These are phyloP conservation scores for Mixornis gularis DNA, from an alignment of 2,113 vertebrate species.

Conservation along the genomic window DNA sequence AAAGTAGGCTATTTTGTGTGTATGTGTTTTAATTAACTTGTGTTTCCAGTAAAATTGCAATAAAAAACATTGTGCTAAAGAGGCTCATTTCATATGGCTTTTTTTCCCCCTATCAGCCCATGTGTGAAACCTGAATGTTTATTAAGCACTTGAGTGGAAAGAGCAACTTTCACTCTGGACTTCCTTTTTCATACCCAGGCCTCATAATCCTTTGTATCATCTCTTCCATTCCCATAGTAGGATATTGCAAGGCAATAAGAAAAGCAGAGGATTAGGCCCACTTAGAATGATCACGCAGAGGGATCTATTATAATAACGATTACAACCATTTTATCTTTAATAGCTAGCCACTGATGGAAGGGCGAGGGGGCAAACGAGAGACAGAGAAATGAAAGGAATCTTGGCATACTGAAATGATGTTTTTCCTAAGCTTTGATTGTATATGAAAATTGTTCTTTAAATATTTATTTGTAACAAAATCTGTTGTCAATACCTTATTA, in stretches of 20 bases:
- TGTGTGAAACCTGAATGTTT: background rate
- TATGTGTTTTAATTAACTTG: conserved; percentile 26
- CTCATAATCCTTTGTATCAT: background rate
- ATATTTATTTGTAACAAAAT: conserved; percentile 27
- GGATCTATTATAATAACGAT: conserved; percentile 14
- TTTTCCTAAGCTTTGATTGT: background rate
- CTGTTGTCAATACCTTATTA: conserved; percentile 22
- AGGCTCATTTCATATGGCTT: background rate
- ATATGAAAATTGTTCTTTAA: conserved; percentile 17
- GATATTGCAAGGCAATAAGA: conserved; percentile 14
- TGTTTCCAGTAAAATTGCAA: conserved; percentile 13
- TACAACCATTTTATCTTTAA: conserved; percentile 30
- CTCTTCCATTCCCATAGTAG: background rate
- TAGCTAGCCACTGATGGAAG: conserved; percentile 12
- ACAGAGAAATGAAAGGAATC: background rate
- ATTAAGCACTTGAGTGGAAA: background rate
- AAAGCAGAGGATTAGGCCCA: conserved; percentile 3
- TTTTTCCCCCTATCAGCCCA: background rate
- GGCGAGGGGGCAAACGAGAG: background rate
- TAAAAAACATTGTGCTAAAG: background rate
- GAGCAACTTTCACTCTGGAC: conserved; percentile 16
- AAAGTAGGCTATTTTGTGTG: background rate
- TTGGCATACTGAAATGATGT: background rate
- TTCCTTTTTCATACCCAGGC: background rate
- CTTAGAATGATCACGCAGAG: conserved; percentile 20